Evolutionary conservation across 1,140 invertebrate genomes (phyloP), one percentile per base, ranked within the genome.

Genomic region (Caenorhabditis inopinata): DNA sequence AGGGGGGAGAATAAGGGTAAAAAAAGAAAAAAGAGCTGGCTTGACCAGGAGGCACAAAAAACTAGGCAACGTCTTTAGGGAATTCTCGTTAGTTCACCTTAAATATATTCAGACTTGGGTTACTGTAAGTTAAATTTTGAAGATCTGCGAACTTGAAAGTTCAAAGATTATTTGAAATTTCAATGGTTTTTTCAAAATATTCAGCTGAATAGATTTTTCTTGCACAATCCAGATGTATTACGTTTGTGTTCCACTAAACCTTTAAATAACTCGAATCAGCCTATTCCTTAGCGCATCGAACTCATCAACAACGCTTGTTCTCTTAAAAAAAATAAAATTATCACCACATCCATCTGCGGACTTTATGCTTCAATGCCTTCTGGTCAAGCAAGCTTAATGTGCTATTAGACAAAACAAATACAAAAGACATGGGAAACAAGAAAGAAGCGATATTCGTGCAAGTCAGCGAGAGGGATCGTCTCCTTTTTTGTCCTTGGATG

Each of bases 331-430:
- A 11, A 68, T 21, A 68, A 68, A 68, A 38, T 68, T 68, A 68
- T 68, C 58, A 68, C 58, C 58, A 68, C 58, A 68, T 68, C 58
- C 58, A 68, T 68, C 58, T 68, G 58, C 58, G 58, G 58, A 68
- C 58, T 68, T 68, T 68, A 23, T 32, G 58, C 58, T 68, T 68
- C 58, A 21, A 68, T 68, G 38, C 58, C 32, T 68, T 68, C n/a
- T 68, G 58, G 32, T 68, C 58, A 68, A 18, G 58, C 58, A 68
- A 38, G 58, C 58, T 68, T 68, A 68, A 68, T 68, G 58, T 68
- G 58, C 58, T 68, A 68, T 68, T 68, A 68, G 58, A 23, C 58
- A 68, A 68, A 68, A 68, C 58, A 68, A 68, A 68, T 68, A 47
- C 49, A 58, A 53, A 78, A 78, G 51, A 62, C 49, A 62, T 42